Conservation (phyloP, 2,113 vertebrate genomes). For the Sinocyclocheilus maitianheensis region DNA sequence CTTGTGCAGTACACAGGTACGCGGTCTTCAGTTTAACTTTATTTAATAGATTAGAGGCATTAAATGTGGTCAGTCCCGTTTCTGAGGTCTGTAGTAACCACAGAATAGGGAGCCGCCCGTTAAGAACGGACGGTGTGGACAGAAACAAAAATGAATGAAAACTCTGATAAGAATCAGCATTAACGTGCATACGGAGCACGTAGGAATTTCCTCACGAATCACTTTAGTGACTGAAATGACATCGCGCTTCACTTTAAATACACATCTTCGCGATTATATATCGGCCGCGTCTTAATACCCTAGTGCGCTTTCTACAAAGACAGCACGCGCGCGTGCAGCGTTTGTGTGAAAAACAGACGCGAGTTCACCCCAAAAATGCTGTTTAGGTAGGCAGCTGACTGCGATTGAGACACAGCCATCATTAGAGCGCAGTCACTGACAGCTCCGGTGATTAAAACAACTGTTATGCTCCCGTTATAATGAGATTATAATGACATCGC, state of each 20-base stretch:
- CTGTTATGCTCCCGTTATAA: not conserved
- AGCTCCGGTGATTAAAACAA: slow-evolving; percentile 28
- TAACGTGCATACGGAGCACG: not conserved
- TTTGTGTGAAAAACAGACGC: not conserved
- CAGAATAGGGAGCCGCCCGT: slow-evolving; percentile 33
- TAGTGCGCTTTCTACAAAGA: not conserved
- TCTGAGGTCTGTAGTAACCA: not conserved
- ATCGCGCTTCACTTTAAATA: not conserved
- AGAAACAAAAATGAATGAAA: slow-evolving; percentile 22
- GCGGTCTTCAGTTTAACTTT: slow-evolving; percentile 52
- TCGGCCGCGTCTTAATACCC: not conserved
- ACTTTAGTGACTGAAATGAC: not conserved
- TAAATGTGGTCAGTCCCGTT: not conserved
- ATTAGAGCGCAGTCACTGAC: not conserved
- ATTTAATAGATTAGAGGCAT: not conserved
- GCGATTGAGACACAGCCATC: not conserved
- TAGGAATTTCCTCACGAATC: not conserved
- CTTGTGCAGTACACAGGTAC: slow-evolving; percentile 83
- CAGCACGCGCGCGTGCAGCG: not conserved
- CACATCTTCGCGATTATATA: too few relatives aligned
- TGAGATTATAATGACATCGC: slow-evolving; percentile 2
- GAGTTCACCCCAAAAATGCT: not conserved
- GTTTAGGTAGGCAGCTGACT: not conserved
- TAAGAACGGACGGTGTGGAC: not conserved
- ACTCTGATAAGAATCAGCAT: not conserved